phyloP scores from a whole-genome alignment of 2,888 invertebrate species.

The Pediacus dermestoides region DNA sequence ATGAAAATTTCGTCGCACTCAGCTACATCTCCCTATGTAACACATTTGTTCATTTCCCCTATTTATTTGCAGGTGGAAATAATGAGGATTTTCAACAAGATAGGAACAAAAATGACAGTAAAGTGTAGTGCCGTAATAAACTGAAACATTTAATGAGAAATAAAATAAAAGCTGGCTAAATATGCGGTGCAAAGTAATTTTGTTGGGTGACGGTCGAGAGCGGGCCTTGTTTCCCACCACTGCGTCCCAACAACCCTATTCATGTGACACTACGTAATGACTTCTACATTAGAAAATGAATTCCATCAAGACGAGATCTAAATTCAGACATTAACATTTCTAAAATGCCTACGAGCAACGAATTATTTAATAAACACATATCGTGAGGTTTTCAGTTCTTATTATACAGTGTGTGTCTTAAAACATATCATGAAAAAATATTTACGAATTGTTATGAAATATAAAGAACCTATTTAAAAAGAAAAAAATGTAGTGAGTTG shows the following conservation, averaged over 20 bases:
- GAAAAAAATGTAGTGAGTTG: conserved; percentile 23
- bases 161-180: conserved; percentile 5
- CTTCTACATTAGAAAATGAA: too few relatives aligned
- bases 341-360: conserved; percentile 28
- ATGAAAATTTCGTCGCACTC: conserved; percentile 10
- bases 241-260: conserved; percentile 19
- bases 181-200: conserved; percentile 29
- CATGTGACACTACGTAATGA: conserved; percentile 28
- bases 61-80: conserved; percentile 13
- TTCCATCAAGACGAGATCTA: conserved; percentile 10
- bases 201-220: conserved; percentile 41
- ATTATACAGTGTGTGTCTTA: conserved; percentile 13
- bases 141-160: conserved; percentile 8
- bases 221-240: conserved; percentile 39
- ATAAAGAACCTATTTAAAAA: conserved; percentile 9
- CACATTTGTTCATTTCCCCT: conserved; percentile 6
- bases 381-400: conserved; percentile 29
- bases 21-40: conserved; percentile 1
- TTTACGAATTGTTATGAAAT: conserved; percentile 18
- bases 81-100: conserved; percentile 4
- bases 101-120: too few relatives aligned
- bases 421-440: conserved; percentile 31
- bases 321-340: conserved; percentile 11
- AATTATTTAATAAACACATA: conserved; percentile 35
- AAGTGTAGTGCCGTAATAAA: not conserved